phyloP scores from a whole-genome alignment of 2,888 invertebrate species.

The Epiblema foenella region DNA sequence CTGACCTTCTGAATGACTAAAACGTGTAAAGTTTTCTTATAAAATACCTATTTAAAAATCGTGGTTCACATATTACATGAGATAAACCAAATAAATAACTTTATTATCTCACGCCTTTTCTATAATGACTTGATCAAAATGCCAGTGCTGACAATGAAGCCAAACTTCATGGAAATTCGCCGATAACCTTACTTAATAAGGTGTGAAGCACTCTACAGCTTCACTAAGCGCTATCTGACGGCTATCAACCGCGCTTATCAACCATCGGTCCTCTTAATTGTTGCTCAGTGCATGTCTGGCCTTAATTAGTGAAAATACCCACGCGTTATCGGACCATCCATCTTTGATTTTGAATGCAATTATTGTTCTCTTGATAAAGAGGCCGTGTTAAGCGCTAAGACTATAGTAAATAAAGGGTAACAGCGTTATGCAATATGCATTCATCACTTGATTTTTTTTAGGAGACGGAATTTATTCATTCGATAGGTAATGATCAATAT shows the following conservation, averaged over 20 bases:
- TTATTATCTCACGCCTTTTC: constrained; percentile 1
- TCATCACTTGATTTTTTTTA: no score
- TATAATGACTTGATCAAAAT: constrained; percentile 47
- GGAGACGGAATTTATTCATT: no score
- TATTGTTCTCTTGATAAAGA: constrained; percentile 79
- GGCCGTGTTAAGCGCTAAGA: constrained; percentile 55
- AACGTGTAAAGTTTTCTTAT: no score
- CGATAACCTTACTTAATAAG: constrained; percentile 66
- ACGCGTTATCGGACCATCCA: constrained; percentile 70
- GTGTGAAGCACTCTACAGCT: constrained; percentile 70
- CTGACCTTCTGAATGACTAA: no score
- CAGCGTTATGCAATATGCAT: constrained; percentile 29
- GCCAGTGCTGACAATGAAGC: constrained; percentile 43
- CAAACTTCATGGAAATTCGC: constrained; percentile 47
- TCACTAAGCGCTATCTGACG: constrained; percentile 69
- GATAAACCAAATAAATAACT: neutral
- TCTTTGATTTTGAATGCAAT: constrained; percentile 84
- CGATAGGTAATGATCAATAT: no score
- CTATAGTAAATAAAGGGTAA: constrained; percentile 47
- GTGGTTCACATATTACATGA: no score
- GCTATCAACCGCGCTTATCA: constrained; percentile 77
- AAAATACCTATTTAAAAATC: no score
- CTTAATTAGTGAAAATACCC: constrained; percentile 83
- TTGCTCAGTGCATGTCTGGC: constrained; percentile 75
- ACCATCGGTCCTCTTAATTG: constrained; percentile 80